These are phyloP conservation scores for Boleophthalmus pectinirostris DNA, from an alignment of 2,113 vertebrate species.

Conservation along the genomic window DNA sequence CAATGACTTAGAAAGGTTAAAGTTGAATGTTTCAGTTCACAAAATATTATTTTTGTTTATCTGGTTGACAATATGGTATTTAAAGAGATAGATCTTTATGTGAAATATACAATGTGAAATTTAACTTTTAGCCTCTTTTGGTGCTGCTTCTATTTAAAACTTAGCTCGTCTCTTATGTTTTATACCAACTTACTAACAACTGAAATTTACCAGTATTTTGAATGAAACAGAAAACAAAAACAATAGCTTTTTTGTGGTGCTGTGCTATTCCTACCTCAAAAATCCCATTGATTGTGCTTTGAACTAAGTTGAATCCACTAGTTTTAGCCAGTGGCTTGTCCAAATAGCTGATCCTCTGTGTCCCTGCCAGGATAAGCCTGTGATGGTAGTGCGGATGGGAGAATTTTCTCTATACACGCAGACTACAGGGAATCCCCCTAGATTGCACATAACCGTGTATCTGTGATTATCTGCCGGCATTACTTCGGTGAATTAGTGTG, in stretches of 20 bases:
- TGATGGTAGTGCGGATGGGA: slow-evolving; percentile 45
- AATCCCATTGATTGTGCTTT: neutral
- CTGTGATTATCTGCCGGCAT: slow-evolving; percentile 54
- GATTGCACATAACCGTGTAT: slow-evolving; percentile 35
- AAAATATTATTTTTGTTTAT: neutral
- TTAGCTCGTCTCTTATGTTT: neutral
- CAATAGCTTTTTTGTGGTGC: neutral
- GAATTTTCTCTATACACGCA: slow-evolving; percentile 18
- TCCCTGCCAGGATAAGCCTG: slow-evolving; percentile 33
- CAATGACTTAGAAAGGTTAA: neutral
- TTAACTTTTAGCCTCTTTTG: too few relatives aligned
- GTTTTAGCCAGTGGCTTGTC: slow-evolving; percentile 6
- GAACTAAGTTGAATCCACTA: slow-evolving; percentile 3
- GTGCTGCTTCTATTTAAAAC: too few relatives aligned
- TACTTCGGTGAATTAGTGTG: slow-evolving; percentile 44
- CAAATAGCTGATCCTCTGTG: slow-evolving; percentile 7
- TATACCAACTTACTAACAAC: neutral
- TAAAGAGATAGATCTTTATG: neutral
- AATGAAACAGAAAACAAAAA: too few relatives aligned
- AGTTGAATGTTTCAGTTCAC: neutral
- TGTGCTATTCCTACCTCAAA: neutral
- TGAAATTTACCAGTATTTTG: neutral
- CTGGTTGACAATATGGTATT: neutral
- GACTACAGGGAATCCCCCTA: slow-evolving; percentile 45
- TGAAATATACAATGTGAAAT: too few relatives aligned